Conservation (phyloP, 92 coral and sea anemone genomes). For the Nematostella vectensis region DNA sequence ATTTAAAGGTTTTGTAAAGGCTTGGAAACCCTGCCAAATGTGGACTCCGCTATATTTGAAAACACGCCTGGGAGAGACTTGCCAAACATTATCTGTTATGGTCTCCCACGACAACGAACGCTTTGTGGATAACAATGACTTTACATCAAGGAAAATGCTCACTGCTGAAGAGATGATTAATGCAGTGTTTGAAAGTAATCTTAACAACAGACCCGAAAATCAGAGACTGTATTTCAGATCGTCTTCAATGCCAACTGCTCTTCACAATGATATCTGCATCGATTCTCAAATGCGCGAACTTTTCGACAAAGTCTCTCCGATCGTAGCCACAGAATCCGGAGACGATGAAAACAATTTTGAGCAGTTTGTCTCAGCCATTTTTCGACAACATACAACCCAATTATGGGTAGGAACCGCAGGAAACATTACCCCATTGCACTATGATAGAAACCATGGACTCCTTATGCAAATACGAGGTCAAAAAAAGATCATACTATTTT, state of each 20-base stretch:
- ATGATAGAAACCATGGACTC: slow-evolving; percentile 43
- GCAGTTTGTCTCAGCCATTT: background rate
- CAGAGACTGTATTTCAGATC: slow-evolving; percentile 35
- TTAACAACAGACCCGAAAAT: background rate
- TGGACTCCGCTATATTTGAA: background rate
- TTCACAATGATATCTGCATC: slow-evolving; percentile 22
- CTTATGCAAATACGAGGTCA: slow-evolving; percentile 28
- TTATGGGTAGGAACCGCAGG: slow-evolving; percentile 43
- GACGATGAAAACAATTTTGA: background rate
- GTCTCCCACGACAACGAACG: background rate
- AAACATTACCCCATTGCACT: slow-evolving; percentile 38
- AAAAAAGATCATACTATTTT: slow-evolving; percentile 24
- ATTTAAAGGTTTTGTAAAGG: too few relatives aligned
- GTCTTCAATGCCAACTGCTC: slow-evolving; percentile 28
- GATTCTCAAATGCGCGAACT: slow-evolving; percentile 12
- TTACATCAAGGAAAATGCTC: too few relatives aligned
- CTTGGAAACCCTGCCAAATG: too few relatives aligned
- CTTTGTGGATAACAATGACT: background rate
- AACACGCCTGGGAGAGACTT: background rate
- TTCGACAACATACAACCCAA: slow-evolving; percentile 39
- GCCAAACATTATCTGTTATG: background rate
- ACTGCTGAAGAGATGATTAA: background rate
- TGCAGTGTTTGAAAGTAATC: background rate
- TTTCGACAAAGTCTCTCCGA: background rate
- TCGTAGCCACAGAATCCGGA: background rate